Evolutionary conservation across 92 coral and sea anemone genomes (phyloP).

Genomic region (Phenganax marumi): DNA sequence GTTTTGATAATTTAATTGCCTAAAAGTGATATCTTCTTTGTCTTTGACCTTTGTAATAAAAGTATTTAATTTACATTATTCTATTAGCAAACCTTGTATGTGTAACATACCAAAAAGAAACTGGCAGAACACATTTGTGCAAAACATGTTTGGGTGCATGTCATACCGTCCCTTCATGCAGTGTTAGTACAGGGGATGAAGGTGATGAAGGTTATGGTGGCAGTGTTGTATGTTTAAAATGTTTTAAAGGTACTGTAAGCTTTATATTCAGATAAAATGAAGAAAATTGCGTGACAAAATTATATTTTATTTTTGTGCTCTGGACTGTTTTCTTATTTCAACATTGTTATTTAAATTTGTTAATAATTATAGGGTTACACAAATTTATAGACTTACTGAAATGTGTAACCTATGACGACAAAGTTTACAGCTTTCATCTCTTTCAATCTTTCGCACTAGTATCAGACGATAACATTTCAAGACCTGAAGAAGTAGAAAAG

Average conservation of each 20-base stretch:
- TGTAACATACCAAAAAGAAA: not conserved
- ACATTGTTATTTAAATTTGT: not conserved
- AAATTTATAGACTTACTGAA: no score
- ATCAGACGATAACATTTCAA: not conserved
- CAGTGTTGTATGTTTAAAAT: conserved; percentile 8
- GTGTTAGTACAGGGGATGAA: conserved; percentile 34
- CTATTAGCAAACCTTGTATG: not conserved
- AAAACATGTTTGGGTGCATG: not conserved
- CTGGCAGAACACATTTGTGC: not conserved
- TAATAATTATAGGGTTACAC: not conserved
- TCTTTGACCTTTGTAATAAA: no score
- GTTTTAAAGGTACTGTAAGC: conserved; percentile 14
- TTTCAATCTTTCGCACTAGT: not conserved
- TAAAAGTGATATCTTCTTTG: no score
- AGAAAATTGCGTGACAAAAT: not conserved
- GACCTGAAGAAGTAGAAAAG: not conserved
- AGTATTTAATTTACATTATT: not conserved
- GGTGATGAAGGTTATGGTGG: conserved; percentile 16
- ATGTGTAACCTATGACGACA: not conserved
- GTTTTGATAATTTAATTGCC: no score
- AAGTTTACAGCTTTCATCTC: not conserved
- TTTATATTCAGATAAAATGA: not conserved
- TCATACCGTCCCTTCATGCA: conserved; percentile 19
- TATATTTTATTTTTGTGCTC: not conserved
- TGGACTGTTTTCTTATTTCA: not conserved